Percentiles rank a stretch among this genome's conserved stretches.
phyloP scores from a whole-genome alignment of 2,113 vertebrate species.

The Eublepharis macularius region DNA sequence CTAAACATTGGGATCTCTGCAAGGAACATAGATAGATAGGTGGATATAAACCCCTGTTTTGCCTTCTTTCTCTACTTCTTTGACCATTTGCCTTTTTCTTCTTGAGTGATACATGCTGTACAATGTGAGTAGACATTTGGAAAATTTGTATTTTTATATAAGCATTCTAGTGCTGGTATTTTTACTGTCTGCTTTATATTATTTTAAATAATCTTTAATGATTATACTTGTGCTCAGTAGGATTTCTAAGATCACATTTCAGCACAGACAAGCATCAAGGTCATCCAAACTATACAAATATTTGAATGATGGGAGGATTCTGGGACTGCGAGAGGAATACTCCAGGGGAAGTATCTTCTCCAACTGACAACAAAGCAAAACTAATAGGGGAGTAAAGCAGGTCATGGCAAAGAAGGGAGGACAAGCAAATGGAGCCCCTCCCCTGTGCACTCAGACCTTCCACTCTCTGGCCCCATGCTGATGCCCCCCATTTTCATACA shows the following conservation, averaged over 20 bases:
- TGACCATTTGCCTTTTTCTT: too few species aligned
- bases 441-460: too few species aligned
- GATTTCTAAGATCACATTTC: constrained; percentile 52
- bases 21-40: too few species aligned
- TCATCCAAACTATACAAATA: neutral
- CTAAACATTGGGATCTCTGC: too few species aligned
- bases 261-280: constrained; percentile 16
- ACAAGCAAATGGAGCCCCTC: neutral
- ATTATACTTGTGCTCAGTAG: constrained; percentile 61
- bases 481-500: neutral
- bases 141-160: too few species aligned
- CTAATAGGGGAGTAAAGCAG: neutral
- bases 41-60: too few species aligned
- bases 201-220: constrained; percentile 73
- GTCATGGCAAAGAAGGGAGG: neutral
- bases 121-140: too few species aligned
- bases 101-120: too few species aligned
- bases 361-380: constrained; percentile 3
- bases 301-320: neutral
- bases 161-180: too few species aligned
- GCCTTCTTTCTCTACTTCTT: too few species aligned
- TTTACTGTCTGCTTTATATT: too few species aligned
- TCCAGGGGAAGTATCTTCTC: neutral
- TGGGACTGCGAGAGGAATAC: neutral
- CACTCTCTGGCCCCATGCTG: neutral